Evolutionary conservation across 2,113 vertebrate genomes (phyloP).

Genomic region (Procavia capensis): DNA sequence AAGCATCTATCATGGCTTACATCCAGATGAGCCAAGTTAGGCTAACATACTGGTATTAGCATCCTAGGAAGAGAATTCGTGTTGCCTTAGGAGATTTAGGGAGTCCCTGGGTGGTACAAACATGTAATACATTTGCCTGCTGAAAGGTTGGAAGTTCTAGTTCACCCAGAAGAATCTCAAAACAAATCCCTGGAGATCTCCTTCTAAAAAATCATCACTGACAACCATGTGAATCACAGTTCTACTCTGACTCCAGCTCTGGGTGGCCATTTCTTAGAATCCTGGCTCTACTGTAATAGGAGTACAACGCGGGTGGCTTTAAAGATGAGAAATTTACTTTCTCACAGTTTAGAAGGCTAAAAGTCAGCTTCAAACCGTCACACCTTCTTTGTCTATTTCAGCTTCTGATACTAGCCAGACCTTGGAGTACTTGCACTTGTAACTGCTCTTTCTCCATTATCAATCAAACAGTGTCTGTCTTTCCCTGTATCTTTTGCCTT

Average conservation of each 20-base stretch:
- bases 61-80: neutral
- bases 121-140: neutral
- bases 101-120: neutral
- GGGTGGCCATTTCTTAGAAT: neutral
- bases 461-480: neutral
- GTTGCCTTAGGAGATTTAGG: neutral
- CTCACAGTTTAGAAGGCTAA: neutral
- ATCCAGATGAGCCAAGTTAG: neutral
- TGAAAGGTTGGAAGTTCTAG: neutral
- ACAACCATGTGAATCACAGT: neutral
- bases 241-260: neutral
- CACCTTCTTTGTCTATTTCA: neutral
- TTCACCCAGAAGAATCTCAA: neutral
- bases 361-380: neutral
- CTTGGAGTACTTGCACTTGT: neutral
- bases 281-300: too few relatives aligned
- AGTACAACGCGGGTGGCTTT: too few relatives aligned
- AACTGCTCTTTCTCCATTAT: neutral
- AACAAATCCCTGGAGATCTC: neutral
- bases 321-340: neutral
- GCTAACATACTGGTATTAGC: neutral
- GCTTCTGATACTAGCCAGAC: neutral
- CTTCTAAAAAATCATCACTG: neutral
- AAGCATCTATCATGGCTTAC: neutral
- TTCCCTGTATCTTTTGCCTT: neutral